These are phyloP conservation scores for Clistopyga incitator DNA, from an alignment of 2,888 invertebrate species.

Conservation along the genomic window DNA sequence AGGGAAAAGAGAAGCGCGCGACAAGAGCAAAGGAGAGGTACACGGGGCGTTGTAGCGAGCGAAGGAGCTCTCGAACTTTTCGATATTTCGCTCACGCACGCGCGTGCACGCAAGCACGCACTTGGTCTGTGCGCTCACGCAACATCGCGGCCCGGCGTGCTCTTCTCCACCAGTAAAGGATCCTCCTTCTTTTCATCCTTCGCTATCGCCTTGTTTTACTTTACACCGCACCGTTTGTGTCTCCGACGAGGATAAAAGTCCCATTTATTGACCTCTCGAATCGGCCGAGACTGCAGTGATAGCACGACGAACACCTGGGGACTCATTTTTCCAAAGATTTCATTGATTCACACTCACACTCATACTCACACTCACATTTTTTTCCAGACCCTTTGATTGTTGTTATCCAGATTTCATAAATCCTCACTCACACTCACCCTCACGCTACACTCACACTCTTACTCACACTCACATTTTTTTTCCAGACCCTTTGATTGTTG, in stretches of 20 bases:
- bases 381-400: too few species aligned
- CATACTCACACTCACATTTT: too few species aligned
- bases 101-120: slow-evolving; percentile 78
- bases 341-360: too few species aligned
- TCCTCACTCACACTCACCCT: too few species aligned
- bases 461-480: too few species aligned
- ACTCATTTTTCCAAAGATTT: too few species aligned
- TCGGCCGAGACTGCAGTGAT: background rate
- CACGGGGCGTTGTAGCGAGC: slow-evolving; percentile 29
- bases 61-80: slow-evolving; percentile 70
- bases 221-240: background rate
- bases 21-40: slow-evolving; percentile 37
- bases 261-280: background rate
- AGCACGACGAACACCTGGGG: too few species aligned
- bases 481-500: too few species aligned
- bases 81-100: slow-evolving; percentile 83
- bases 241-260: background rate
- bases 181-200: slow-evolving; percentile 30
- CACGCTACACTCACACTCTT: too few species aligned
- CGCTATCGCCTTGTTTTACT: slow-evolving; percentile 30
- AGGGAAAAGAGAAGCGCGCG: slow-evolving; percentile 34
- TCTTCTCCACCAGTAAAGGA: slow-evolving; percentile 41
- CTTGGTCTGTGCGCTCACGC: slow-evolving; percentile 65
- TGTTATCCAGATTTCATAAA: too few species aligned
- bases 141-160: slow-evolving; percentile 47